Evolutionary conservation across 2,113 vertebrate genomes (phyloP).

Genomic region (Urocynchramus pylzowi): DNA sequence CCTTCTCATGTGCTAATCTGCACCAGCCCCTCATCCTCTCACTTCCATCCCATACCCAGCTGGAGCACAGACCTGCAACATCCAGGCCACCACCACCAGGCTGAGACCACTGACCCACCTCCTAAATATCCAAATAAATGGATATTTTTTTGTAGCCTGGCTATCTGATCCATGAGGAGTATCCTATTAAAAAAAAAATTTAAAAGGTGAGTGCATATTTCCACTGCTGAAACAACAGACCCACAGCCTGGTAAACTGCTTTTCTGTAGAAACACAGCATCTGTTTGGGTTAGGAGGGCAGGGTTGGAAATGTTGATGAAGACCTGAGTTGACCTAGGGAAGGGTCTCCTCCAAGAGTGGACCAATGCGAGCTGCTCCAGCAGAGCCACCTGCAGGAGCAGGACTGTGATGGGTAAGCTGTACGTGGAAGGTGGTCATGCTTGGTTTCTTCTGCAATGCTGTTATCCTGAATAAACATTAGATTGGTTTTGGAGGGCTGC

Average conservation of each 20-base stretch:
- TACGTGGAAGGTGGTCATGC: neutral
- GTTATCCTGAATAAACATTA: slow-evolving; percentile 62
- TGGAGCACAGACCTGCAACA: neutral
- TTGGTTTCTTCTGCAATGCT: slow-evolving; percentile 56
- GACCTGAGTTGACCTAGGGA: neutral
- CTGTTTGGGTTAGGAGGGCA: neutral
- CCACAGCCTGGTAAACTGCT: neutral
- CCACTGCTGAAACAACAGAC: neutral
- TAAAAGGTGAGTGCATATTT: accelerated
- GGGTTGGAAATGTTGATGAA: neutral
- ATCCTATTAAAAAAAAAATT: neutral
- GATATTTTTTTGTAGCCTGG: neutral
- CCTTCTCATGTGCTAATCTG: neutral
- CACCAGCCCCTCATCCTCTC: neutral
- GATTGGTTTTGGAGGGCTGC: slow-evolving; percentile 43
- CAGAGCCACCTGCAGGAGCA: neutral
- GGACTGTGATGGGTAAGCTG: neutral
- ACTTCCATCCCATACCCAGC: neutral
- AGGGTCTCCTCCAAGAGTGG: neutral
- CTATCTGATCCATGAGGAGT: neutral
- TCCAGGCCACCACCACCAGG: neutral
- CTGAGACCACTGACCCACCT: neutral
- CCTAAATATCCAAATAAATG: neutral
- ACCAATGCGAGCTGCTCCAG: neutral
- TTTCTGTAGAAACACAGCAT: neutral